Conservation (phyloP, 2,797 vertebrate species). For the Loris lydekkerianus region DNA sequence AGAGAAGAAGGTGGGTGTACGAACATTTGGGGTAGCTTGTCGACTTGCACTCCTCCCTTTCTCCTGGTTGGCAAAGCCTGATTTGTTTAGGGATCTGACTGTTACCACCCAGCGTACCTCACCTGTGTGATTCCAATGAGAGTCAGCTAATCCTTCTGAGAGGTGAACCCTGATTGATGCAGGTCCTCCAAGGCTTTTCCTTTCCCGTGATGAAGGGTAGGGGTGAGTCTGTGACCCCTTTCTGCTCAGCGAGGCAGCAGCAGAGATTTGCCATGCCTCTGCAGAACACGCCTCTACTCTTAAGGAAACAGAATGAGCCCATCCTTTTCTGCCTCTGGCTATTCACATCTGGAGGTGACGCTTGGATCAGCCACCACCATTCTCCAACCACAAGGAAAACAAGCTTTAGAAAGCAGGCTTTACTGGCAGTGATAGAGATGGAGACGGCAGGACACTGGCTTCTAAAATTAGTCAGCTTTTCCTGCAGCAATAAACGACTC, state of each 20-base stretch:
- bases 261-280: background rate
- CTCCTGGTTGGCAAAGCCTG: background rate
- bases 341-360: constrained; percentile 25
- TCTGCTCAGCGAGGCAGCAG: background rate
- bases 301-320: background rate
- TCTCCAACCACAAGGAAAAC: constrained; percentile 22
- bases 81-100: background rate
- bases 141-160: accelerated
- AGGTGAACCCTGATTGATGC: background rate
- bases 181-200: accelerated
- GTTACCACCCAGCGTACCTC: too few relatives aligned
- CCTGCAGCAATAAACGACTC: constrained; percentile 55
- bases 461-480: constrained; percentile 70
- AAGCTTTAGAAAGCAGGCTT: constrained; percentile 8
- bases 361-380: background rate
- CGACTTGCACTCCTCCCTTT: background rate
- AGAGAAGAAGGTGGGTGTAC: accelerated
- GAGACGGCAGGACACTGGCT: background rate
- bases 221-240: background rate
- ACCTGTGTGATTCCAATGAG: background rate
- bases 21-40: background rate
- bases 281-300: background rate
- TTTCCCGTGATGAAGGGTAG: background rate
- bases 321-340: background rate
- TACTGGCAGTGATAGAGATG: background rate